Conservation (phyloP, 2,113 vertebrate genomes). For the Alouatta palliata region DNA sequence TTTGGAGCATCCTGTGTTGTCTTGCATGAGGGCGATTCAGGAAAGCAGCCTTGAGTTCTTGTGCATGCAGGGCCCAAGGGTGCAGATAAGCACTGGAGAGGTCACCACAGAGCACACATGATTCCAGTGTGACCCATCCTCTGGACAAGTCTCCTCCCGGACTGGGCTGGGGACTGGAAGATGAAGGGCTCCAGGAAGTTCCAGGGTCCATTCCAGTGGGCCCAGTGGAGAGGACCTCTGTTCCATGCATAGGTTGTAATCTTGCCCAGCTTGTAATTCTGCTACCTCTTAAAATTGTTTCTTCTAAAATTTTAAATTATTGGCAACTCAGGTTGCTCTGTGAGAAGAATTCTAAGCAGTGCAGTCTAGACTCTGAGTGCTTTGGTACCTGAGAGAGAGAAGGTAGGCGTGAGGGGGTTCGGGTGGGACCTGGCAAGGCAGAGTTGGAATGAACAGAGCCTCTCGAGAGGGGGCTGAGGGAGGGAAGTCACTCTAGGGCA, state of each 20-base stretch:
- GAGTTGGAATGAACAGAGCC: background rate
- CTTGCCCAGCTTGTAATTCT: accelerated
- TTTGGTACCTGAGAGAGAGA: background rate
- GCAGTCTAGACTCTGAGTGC: background rate
- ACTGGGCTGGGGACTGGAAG: background rate
- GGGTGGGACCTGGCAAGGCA: too few species aligned
- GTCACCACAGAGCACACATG: accelerated
- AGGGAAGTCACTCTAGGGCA: background rate
- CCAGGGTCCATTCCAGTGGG: background rate
- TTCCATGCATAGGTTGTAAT: background rate
- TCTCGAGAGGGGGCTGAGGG: accelerated
- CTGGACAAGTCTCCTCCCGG: background rate
- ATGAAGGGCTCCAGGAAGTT: background rate
- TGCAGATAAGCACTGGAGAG: accelerated
- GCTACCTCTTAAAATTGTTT: background rate
- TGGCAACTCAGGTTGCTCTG: background rate
- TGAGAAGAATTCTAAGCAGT: background rate
- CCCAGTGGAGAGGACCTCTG: background rate
- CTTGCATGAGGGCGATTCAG: background rate
- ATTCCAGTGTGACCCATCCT: background rate
- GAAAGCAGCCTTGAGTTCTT: background rate
- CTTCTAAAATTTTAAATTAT: background rate
- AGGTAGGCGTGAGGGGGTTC: background rate
- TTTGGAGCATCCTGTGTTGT: background rate
- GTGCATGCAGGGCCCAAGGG: accelerated